Percentiles rank a stretch among this genome's conserved stretches.
Evolutionary conservation across 2,797 vertebrate species (phyloP).

Genomic region (Leptoclinus maculatus): DNA sequence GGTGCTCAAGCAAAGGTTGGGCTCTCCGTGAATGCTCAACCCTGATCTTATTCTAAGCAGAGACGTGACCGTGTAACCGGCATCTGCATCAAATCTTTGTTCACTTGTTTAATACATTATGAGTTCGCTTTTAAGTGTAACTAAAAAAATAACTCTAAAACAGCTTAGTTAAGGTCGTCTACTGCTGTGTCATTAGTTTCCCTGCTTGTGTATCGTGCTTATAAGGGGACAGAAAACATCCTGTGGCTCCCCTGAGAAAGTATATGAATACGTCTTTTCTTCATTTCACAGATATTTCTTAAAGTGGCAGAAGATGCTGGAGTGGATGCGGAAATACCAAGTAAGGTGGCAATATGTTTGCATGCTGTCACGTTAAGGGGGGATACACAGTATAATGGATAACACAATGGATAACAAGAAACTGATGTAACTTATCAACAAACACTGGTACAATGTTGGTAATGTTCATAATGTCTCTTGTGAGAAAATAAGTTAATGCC

Average conservation of each 20-base stretch:
- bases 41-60: neutral
- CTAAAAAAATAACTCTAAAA: no score
- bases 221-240: neutral
- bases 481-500: neutral
- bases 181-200: neutral
- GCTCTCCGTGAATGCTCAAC: neutral
- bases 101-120: neutral
- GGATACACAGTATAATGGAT: neutral
- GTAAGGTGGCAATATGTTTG: conserved; percentile 72
- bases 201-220: neutral
- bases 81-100: neutral
- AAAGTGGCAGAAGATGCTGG: conserved; percentile 96
- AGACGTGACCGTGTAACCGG: neutral
- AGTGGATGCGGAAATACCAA: conserved; percentile 90
- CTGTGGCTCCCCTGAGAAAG: neutral
- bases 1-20: conserved; percentile 46
- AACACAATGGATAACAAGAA: neutral
- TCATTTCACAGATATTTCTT: conserved; percentile 90
- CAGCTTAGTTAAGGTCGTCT: neutral
- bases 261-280: neutral
- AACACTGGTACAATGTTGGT: neutral
- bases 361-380: neutral
- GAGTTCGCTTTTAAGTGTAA: neutral
- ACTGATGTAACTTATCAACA: neutral
- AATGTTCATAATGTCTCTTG: neutral